A percentile compares a stretch with the other conserved stretches of the same genome.
phyloP scores from a whole-genome alignment of 2,113 vertebrate genomes.

The Seriola dumerili region DNA sequence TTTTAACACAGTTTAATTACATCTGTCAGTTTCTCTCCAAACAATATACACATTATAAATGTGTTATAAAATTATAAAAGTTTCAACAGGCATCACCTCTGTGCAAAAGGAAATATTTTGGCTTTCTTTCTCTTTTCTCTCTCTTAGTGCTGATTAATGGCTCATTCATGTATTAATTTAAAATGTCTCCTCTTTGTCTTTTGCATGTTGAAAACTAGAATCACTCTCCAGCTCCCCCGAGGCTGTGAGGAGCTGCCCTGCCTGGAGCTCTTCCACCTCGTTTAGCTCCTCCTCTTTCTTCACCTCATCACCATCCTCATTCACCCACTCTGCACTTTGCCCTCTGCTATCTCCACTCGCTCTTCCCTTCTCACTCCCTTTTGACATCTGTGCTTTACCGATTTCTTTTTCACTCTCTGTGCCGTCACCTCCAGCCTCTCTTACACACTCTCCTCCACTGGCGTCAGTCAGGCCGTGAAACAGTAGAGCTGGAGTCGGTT shows the following conservation, averaged over 20 bases:
- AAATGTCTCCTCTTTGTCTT: slow-evolving; percentile 60
- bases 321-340: background rate
- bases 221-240: slow-evolving; percentile 71
- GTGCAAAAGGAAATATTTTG: slow-evolving; percentile 45
- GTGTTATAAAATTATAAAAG: background rate
- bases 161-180: slow-evolving; percentile 42
- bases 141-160: slow-evolving; percentile 26
- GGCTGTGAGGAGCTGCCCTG: slow-evolving; percentile 21
- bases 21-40: background rate
- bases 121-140: slow-evolving; percentile 4
- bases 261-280: slow-evolving; percentile 42
- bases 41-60: slow-evolving; percentile 3
- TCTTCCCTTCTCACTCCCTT: background rate
- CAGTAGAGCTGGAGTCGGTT: background rate
- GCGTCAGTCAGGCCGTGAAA: slow-evolving; percentile 19
- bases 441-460: slow-evolving; percentile 3
- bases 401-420: background rate
- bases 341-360: background rate
- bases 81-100: slow-evolving; percentile 20
- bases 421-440: slow-evolving; percentile 1
- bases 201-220: slow-evolving; percentile 65
- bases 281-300: slow-evolving; percentile 39
- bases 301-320: background rate
- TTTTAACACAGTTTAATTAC: background rate
- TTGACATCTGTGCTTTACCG: background rate